Conservation (phyloP, 1,140 invertebrate species). For the Cylas formicarius region DNA sequence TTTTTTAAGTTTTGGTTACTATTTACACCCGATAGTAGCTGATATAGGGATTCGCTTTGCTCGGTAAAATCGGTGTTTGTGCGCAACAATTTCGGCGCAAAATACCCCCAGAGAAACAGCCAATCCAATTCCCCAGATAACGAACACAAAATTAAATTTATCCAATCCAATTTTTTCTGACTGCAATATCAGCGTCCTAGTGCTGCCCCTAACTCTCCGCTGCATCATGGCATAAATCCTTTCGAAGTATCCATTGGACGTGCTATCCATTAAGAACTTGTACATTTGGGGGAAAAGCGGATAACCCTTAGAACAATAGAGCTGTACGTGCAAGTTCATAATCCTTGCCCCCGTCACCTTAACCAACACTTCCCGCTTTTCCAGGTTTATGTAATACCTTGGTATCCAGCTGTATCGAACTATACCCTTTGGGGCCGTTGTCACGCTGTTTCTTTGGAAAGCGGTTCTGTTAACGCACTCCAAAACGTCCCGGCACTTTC, state of each 20-base stretch:
- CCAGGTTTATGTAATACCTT: slow-evolving; percentile 7
- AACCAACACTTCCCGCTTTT: slow-evolving; percentile 10
- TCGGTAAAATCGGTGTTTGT: too few relatives aligned
- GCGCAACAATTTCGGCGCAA: not conserved
- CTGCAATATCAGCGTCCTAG: slow-evolving; percentile 4
- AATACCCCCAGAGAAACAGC: not conserved
- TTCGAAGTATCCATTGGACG: slow-evolving; percentile 6
- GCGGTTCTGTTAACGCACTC: slow-evolving; percentile 11
- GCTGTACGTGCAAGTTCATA: slow-evolving; percentile 2
- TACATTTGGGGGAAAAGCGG: not conserved
- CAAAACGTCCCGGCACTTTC: slow-evolving; percentile 5
- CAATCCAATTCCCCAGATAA: slow-evolving; percentile 7
- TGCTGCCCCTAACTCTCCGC: slow-evolving; percentile 7
- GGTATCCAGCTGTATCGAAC: slow-evolving; percentile 12
- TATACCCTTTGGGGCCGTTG: slow-evolving; percentile 4
- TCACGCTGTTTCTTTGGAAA: slow-evolving; percentile 4
- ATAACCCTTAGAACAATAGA: slow-evolving; percentile 8
- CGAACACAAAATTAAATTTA: slow-evolving; percentile 12
- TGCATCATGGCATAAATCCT: slow-evolving; percentile 8
- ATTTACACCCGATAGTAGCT: too few relatives aligned
- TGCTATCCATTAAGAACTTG: not conserved
- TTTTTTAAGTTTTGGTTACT: too few relatives aligned
- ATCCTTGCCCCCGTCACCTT: slow-evolving; percentile 2
- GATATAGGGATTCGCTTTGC: too few relatives aligned
- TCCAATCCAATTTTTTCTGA: slow-evolving; percentile 9